Conservation (phyloP, 1,140 invertebrate genomes). For the Capitella teleta region DNA sequence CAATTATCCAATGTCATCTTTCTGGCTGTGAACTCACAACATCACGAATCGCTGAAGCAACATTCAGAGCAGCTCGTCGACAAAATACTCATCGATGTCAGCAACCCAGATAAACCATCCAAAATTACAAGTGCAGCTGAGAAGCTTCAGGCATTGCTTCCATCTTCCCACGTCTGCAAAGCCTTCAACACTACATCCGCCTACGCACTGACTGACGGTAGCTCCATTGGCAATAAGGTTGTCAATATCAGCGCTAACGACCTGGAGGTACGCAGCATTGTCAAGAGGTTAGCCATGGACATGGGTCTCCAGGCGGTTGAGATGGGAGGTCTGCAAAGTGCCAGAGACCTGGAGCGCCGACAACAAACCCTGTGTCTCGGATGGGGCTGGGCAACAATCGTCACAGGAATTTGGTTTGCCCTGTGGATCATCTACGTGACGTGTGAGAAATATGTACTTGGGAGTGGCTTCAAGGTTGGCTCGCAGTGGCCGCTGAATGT, state of each 20-base stretch:
- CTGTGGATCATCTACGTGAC: slow-evolving; percentile 25
- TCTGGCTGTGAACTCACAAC: too few relatives aligned
- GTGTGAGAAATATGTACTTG: slow-evolving; percentile 12
- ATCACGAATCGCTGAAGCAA: slow-evolving; percentile 16
- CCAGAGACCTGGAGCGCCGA: slow-evolving; percentile 25
- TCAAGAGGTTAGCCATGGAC: too few relatives aligned
- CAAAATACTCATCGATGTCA: slow-evolving; percentile 4
- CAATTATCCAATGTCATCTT: too few relatives aligned
- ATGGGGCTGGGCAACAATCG: slow-evolving; percentile 26
- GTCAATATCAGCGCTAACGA: slow-evolving; percentile 28
- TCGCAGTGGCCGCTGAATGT: slow-evolving; percentile 32
- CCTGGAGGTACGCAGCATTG: slow-evolving; percentile 14
- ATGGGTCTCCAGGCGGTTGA: too few relatives aligned
- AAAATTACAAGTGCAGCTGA: not conserved
- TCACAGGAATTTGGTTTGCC: slow-evolving; percentile 25
- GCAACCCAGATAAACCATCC: not conserved
- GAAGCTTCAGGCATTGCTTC: too few relatives aligned
- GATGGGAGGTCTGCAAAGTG: slow-evolving; percentile 20
- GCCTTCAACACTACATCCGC: slow-evolving; percentile 35
- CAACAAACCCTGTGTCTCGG: slow-evolving; percentile 23
- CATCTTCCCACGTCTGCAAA: slow-evolving; percentile 18
- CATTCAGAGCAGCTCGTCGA: slow-evolving; percentile 15
- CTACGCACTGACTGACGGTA: slow-evolving; percentile 25
- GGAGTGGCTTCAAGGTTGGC: slow-evolving; percentile 24
- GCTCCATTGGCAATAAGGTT: slow-evolving; percentile 14